phyloP scores from a whole-genome alignment of 2,113 vertebrate genomes.

The Ursus arctos region DNA sequence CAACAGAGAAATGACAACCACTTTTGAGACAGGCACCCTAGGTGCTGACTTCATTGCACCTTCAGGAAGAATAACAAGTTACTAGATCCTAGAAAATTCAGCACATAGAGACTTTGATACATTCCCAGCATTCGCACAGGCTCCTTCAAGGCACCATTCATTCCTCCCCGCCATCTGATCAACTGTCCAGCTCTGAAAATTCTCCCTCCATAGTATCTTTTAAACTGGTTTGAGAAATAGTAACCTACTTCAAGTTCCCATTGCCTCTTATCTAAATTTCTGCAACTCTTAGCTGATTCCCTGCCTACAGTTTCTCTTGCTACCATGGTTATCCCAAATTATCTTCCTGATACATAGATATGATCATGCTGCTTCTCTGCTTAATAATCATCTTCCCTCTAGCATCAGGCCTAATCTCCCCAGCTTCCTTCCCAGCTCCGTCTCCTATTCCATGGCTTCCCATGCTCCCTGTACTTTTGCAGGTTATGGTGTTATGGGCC shows the following conservation, averaged over 20 bases:
- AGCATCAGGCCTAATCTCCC: neutral
- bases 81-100: neutral
- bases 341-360: neutral
- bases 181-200: constrained; percentile 1
- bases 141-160: neutral
- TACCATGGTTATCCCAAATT: neutral
- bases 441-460: neutral
- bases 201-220: neutral
- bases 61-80: constrained; percentile 1
- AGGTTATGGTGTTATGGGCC: neutral
- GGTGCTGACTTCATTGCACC: neutral
- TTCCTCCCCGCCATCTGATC: neutral
- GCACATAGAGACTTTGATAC: neutral
- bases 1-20: neutral
- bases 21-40: neutral
- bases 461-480: neutral
- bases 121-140: neutral
- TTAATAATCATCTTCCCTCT: neutral
- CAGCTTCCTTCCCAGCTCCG: neutral
- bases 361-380: neutral
- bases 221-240: constrained; percentile 5
- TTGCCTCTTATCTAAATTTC: neutral
- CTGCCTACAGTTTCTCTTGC: neutral
- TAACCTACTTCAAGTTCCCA: constrained; percentile 12
- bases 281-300: constrained; percentile 17